phyloP scores from a whole-genome alignment of 2,888 invertebrate species.

The Spodoptera picta region DNA sequence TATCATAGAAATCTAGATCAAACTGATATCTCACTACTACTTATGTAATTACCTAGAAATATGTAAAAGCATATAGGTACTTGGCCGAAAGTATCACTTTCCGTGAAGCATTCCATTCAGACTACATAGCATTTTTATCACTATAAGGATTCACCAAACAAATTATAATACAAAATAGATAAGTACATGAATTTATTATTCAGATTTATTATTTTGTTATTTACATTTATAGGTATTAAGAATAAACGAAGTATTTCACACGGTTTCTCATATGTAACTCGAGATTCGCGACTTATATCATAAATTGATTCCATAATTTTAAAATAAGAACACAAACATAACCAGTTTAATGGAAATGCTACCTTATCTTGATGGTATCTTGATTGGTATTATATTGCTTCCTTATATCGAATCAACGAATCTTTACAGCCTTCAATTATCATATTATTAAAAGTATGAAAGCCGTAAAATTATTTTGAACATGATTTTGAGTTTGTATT shows the following conservation, averaged over 20 bases:
- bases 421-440: conserved; percentile 37
- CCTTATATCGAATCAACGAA: conserved; percentile 48
- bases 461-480: conserved; percentile 23
- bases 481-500: conserved; percentile 8
- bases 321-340: conserved; percentile 30
- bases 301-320: conserved; percentile 40
- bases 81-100: too few relatives aligned
- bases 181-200: too few relatives aligned
- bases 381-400: conserved; percentile 46
- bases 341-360: conserved; percentile 47
- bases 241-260: conserved; percentile 40
- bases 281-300: conserved; percentile 40
- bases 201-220: not conserved
- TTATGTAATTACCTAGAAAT: too few relatives aligned
- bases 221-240: conserved; percentile 36
- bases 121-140: too few relatives aligned
- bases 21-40: too few relatives aligned
- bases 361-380: conserved; percentile 39
- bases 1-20: too few relatives aligned
- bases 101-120: too few relatives aligned
- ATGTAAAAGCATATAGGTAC: too few relatives aligned
- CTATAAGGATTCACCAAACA: too few relatives aligned
- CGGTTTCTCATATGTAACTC: conserved; percentile 40
- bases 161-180: too few relatives aligned
- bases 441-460: conserved; percentile 45